phyloP scores from a whole-genome alignment of 2,113 vertebrate species.

The Beaufortia kweichowensis region DNA sequence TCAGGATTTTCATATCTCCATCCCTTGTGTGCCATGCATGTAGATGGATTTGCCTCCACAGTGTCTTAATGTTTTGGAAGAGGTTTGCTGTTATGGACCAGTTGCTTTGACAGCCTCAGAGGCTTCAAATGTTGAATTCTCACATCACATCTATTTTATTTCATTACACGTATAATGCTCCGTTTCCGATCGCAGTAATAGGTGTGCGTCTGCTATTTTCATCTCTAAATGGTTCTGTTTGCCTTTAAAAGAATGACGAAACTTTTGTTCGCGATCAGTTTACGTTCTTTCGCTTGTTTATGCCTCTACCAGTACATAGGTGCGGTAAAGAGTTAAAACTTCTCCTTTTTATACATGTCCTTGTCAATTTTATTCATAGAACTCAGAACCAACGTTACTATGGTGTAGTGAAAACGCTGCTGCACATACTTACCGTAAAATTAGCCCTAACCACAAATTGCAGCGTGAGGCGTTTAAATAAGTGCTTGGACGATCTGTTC shows the following conservation, averaged over 20 bases:
- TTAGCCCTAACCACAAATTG: constrained; percentile 20
- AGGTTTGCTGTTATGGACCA: neutral
- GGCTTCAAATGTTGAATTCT: neutral
- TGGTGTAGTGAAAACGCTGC: neutral
- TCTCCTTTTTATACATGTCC: neutral
- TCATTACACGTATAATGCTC: constrained; percentile 8
- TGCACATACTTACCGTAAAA: neutral
- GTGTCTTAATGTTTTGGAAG: constrained; percentile 14
- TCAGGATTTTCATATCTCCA: constrained; percentile 53
- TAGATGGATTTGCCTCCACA: constrained; percentile 47
- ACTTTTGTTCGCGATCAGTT: neutral
- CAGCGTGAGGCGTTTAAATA: constrained; percentile 20
- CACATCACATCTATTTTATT: neutral
- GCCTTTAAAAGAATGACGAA: neutral
- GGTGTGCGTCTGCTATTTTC: neutral
- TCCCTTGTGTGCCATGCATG: constrained; percentile 43
- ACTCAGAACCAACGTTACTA: neutral
- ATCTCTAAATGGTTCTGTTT: neutral
- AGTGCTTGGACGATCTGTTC: constrained; percentile 16
- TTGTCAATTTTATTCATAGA: neutral
- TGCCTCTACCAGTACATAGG: neutral
- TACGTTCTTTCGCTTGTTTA: neutral
- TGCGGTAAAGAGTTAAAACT: neutral
- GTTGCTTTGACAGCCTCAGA: neutral
- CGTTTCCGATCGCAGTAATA: neutral